Percentiles rank a stretch among this genome's conserved stretches.
These are phyloP conservation scores for Drosophila orosa DNA, from an alignment of 1,140 invertebrate genomes.

Conservation along the genomic window DNA sequence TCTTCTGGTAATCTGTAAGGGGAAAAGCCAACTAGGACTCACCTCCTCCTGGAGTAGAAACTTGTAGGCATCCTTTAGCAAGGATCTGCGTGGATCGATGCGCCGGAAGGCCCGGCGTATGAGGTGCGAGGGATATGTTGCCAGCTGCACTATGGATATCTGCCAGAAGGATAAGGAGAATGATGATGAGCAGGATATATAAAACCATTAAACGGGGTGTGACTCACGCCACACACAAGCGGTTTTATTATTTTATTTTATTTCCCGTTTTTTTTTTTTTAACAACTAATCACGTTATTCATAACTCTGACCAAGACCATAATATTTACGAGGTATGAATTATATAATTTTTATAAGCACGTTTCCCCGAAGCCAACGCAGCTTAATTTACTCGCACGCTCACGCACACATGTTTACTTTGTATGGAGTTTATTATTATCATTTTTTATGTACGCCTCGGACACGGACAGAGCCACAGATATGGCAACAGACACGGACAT, in stretches of 20 bases:
- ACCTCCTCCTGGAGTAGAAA: slow-evolving; percentile 80
- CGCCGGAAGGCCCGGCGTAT: slow-evolving; percentile 68
- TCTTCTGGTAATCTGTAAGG: background rate
- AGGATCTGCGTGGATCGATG: slow-evolving; percentile 48
- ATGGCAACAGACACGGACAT: slow-evolving; percentile 11
- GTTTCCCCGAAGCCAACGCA: slow-evolving; percentile 54
- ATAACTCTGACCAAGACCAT: slow-evolving; percentile 68
- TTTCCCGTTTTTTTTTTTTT: slow-evolving; percentile 38
- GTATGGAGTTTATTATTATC: slow-evolving; percentile 81
- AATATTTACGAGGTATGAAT: slow-evolving; percentile 82
- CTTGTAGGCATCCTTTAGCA: slow-evolving; percentile 62
- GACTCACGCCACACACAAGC: slow-evolving; percentile 19
- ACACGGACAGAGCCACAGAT: slow-evolving; percentile 21
- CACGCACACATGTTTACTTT: slow-evolving; percentile 80
- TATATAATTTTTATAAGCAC: slow-evolving; percentile 82
- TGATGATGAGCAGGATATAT: no score
- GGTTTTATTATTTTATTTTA: slow-evolving; percentile 22
- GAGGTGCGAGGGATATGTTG: slow-evolving; percentile 77
- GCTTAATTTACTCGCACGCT: slow-evolving; percentile 78
- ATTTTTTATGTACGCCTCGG: slow-evolving; percentile 70
- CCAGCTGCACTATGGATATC: slow-evolving; percentile 70
- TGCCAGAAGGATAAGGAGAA: slow-evolving; percentile 30
- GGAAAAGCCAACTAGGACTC: slow-evolving; percentile 15
- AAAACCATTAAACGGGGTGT: slow-evolving; percentile 41
- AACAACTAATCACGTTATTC: slow-evolving; percentile 81